Evolutionary conservation across 92 coral and sea anemone species (phyloP).

Genomic region (Bergia sp.): DNA sequence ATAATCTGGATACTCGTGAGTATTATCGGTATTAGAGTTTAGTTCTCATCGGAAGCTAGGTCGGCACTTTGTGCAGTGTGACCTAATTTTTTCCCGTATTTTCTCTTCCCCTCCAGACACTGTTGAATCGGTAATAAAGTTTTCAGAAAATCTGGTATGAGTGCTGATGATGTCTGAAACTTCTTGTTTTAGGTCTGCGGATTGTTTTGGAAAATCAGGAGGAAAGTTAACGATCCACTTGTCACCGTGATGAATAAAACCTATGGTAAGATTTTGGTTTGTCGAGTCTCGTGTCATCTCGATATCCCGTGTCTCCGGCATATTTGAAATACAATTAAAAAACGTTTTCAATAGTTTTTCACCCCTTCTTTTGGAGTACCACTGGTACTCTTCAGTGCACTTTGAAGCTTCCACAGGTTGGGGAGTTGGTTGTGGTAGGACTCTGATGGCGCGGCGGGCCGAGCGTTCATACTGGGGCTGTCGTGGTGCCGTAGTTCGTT

Average conservation of each 20-base stretch:
- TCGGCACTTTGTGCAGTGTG: background rate
- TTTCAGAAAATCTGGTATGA: background rate
- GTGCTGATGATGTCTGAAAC: background rate
- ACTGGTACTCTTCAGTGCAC: slow-evolving; percentile 28
- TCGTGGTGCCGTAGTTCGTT: background rate
- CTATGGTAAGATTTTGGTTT: slow-evolving; percentile 27
- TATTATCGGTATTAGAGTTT: no score
- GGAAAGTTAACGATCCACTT: slow-evolving; percentile 30
- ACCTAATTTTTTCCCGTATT: background rate
- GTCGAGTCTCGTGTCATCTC: slow-evolving; percentile 16
- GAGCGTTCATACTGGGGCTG: background rate
- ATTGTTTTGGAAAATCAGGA: slow-evolving; percentile 7
- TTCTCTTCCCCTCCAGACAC: background rate
- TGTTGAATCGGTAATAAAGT: background rate
- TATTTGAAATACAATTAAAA: slow-evolving; percentile 7
- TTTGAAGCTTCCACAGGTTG: slow-evolving; percentile 13
- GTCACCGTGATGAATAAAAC: slow-evolving; percentile 1
- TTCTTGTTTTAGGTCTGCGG: background rate
- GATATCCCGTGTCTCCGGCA: slow-evolving; percentile 10
- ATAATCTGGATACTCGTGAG: no score
- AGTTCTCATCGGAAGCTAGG: background rate
- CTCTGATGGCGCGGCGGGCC: background rate
- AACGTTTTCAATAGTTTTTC: slow-evolving; percentile 20
- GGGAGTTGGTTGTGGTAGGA: background rate
- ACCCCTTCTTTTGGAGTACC: slow-evolving; percentile 30